Evolutionary conservation across 2,797 vertebrate species (phyloP), one percentile per base, ranked within the genome.

Genomic region (Pogonophryne albipinna): DNA sequence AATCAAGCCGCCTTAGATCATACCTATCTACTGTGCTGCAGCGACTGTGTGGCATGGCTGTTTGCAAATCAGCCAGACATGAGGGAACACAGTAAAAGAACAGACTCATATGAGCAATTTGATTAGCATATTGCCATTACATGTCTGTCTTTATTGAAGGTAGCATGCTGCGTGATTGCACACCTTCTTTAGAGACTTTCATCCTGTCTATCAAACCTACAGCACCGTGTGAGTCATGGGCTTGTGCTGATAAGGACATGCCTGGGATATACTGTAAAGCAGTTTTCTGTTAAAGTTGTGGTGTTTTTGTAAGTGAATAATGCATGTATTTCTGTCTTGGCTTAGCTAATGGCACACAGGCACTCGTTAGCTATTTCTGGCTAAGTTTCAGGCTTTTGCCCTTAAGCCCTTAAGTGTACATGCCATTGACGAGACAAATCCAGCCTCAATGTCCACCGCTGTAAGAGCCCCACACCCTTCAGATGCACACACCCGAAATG

Each of bases 311-410:
- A 69, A 80, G 80, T 91, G 85, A 93, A 92, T 92, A 90, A 91
- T 91, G 87, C 67, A 92, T 90, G 87, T 46, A 71, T 88, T 90
- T 85, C 50, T 81, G 78, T 76, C 60, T 63, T 82, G 82, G 86
- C 86, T 87, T 82, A 88, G 87, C 88, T 93, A 91, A 92, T 91
- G 84, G 91, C 77, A 78, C 82, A 78, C 55, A 85, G 74, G 72
- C 82, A 69, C 79, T 92, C 89, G 91, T 93, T 92, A 93, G 87
- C 76, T 71, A 73, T 79, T 86, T 84, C 85, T 90, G 84, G 80
- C 89, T 75, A 86, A 76, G 77, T 81, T 86, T 90, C 76, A 83
- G 80, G 74, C 83, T 88, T 77, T 85, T 66, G 57, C 78, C 84
- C 71, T 73, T 85, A 87, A 90, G 87, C 89, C 82, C 82, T 85